Percentiles rank a stretch among this genome's conserved stretches.
phyloP scores from a whole-genome alignment of 1,140 invertebrate genomes.

The Hypsibius dujardini region DNA sequence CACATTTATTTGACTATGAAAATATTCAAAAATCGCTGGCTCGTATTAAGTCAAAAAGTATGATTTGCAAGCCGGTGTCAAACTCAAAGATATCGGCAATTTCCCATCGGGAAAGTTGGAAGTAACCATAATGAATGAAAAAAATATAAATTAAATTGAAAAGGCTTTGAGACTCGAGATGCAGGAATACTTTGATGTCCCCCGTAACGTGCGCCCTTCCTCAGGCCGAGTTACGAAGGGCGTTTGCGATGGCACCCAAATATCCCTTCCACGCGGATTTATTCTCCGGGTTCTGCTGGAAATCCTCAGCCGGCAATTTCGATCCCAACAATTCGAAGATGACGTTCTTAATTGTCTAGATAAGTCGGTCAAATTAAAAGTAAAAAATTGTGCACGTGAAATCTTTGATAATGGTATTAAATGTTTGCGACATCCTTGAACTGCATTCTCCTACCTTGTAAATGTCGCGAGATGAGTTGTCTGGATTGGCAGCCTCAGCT shows the following conservation, averaged over 20 bases:
- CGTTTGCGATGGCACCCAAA: conserved; percentile 7
- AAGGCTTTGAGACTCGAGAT: no score
- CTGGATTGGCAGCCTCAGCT: neutral
- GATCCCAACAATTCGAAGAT: conserved; percentile 5
- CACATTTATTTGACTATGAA: no score
- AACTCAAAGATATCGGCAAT: no score
- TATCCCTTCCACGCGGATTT: conserved; percentile 8
- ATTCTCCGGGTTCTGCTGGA: conserved; percentile 3
- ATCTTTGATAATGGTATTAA: no score
- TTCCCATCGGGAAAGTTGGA: neutral
- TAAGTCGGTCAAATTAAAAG: neutral
- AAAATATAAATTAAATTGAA: no score
- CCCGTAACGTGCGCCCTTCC: no score
- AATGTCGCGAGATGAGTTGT: conserved; percentile 15
- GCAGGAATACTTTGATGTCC: no score
- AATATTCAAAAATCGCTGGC: no score
- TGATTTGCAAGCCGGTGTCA: no score
- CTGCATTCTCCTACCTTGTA: neutral
- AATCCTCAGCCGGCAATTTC: conserved; percentile 8
- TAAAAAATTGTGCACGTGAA: no score
- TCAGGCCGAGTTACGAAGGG: neutral
- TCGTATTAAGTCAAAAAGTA: no score
- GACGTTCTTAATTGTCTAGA: neutral
- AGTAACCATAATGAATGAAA: neutral
- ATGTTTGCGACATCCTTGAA: neutral